A percentile compares a stretch with the other conserved stretches of the same genome.
These are phyloP conservation scores for Cyanoramphus novaezelandiae DNA, from an alignment of 2,113 vertebrate genomes.

Conservation along the genomic window DNA sequence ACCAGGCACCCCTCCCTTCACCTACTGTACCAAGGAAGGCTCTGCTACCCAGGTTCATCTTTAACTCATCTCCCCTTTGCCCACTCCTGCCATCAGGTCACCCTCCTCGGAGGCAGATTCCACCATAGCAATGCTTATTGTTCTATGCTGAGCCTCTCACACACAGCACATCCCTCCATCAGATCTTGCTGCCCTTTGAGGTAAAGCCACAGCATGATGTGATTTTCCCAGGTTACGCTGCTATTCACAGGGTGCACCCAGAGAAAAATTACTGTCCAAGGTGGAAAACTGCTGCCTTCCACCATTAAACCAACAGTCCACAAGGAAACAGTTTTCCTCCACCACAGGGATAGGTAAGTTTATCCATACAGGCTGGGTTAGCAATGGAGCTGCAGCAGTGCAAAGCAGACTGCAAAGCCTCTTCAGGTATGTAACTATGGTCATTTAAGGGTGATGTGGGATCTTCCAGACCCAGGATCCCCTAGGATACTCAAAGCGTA, in stretches of 20 bases:
- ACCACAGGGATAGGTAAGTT: background rate
- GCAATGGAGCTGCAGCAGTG: background rate
- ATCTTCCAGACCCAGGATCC: background rate
- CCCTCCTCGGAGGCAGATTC: background rate
- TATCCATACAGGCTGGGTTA: background rate
- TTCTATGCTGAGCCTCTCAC: background rate
- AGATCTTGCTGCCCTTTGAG: background rate
- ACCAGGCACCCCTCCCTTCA: background rate
- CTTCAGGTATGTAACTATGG: background rate
- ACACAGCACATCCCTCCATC: background rate
- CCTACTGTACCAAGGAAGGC: background rate
- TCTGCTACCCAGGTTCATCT: background rate
- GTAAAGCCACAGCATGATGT: background rate
- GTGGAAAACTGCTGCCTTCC: background rate
- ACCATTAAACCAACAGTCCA: background rate
- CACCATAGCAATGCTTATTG: background rate
- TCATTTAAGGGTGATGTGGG: background rate
- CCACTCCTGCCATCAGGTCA: background rate
- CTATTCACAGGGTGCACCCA: background rate
- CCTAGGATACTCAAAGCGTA: background rate
- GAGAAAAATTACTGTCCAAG: fast-evolving
- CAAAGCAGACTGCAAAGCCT: background rate
- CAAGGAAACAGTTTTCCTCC: background rate
- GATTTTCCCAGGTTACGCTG: background rate
- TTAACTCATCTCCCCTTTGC: background rate